These are phyloP conservation scores for Clinocottus analis DNA, from an alignment of 2,113 vertebrate genomes.

Conservation along the genomic window DNA sequence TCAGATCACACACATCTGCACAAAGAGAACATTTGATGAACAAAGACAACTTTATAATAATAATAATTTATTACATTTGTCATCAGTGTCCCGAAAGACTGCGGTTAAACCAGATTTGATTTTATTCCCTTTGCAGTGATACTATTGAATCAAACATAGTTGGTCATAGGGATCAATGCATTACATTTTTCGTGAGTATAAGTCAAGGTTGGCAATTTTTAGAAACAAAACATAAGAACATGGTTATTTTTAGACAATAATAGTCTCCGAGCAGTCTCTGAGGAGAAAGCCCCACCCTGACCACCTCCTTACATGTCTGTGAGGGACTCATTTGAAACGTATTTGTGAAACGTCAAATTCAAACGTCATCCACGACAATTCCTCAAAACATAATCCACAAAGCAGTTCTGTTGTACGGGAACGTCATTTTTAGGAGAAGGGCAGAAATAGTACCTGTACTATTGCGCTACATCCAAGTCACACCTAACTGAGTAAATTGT, in stretches of 20 bases:
- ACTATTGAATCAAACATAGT: neutral
- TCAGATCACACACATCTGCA: conserved; percentile 45
- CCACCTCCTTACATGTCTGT: too few species aligned
- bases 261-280: too few species aligned
- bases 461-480: too few species aligned
- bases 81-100: conserved; percentile 1
- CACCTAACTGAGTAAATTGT: neutral
- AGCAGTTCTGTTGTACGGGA: too few species aligned
- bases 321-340: neutral
- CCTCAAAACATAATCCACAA: neutral
- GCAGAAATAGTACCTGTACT: too few species aligned
- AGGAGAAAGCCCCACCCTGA: too few species aligned
- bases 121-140: neutral
- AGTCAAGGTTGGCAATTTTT: neutral
- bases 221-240: neutral
- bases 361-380: neutral
- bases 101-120: neutral
- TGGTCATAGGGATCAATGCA: neutral
- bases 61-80: conserved; percentile 39
- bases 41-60: conserved; percentile 18
- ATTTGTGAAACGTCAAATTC: neutral
- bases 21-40: conserved; percentile 37
- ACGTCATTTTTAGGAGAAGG: too few species aligned
- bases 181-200: neutral
- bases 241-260: too few species aligned